A percentile compares a stretch with the other conserved stretches of the same genome.
phyloP scores from a whole-genome alignment of 2,797 vertebrate species.

The Sternotherus odoratus region DNA sequence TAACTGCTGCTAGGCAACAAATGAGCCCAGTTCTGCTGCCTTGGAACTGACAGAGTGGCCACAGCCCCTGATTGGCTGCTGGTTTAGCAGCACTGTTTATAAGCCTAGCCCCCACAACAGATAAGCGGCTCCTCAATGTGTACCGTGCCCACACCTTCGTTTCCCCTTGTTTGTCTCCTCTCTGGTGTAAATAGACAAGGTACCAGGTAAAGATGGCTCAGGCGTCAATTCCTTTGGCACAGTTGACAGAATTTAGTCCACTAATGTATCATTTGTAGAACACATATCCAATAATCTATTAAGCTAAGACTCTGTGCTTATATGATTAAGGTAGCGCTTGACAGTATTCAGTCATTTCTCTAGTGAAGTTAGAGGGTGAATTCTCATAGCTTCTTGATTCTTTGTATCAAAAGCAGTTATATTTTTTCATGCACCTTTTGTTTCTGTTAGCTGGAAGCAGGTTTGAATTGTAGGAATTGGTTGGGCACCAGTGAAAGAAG shows the following conservation, averaged over 20 bases:
- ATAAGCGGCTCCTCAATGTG: background rate
- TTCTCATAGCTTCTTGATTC: background rate
- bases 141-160: background rate
- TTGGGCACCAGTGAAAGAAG: background rate
- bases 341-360: background rate
- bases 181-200: background rate
- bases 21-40: background rate
- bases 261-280: background rate
- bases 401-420: background rate
- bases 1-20: background rate
- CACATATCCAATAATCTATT: background rate
- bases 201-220: rapidly evolving
- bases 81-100: background rate
- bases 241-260: background rate
- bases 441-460: background rate
- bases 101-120: background rate
- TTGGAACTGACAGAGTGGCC: background rate
- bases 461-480: background rate
- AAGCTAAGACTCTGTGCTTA: background rate
- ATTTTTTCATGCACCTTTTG: background rate
- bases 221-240: background rate
- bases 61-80: background rate
- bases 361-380: background rate
- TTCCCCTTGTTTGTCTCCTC: background rate
- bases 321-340: background rate